Evolutionary conservation across 2,888 invertebrate genomes (phyloP).

Genomic region (Troides helena): DNA sequence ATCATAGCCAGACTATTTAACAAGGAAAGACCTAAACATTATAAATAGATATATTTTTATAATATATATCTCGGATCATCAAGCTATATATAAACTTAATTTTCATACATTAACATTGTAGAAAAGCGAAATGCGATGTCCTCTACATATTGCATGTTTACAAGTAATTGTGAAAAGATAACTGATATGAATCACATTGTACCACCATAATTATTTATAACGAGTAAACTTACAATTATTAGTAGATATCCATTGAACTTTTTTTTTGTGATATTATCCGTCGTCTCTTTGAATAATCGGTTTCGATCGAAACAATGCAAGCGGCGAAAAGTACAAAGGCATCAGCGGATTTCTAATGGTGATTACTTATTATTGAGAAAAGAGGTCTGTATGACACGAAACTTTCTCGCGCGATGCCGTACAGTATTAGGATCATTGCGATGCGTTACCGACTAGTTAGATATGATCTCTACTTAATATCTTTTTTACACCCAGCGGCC

Average conservation of each 20-base stretch:
- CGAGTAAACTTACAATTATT: constrained; percentile 5
- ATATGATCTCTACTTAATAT: constrained; percentile 21
- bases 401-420: constrained; percentile 55
- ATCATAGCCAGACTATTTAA: too few species aligned
- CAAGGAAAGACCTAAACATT: background rate
- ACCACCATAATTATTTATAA: constrained; percentile 2
- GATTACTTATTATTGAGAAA: constrained; percentile 44
- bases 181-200: constrained; percentile 7
- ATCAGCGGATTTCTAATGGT: constrained; percentile 38
- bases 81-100: too few species aligned
- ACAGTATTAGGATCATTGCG: constrained; percentile 39
- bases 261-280: constrained; percentile 15
- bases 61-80: too few species aligned
- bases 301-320: constrained; percentile 23
- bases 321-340: constrained; percentile 20
- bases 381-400: constrained; percentile 40
- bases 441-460: constrained; percentile 19
- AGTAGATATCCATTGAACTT: constrained; percentile 12
- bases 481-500: constrained; percentile 13
- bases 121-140: background rate
- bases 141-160: constrained; percentile 6
- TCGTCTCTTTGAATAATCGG: constrained; percentile 19
- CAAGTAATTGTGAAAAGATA: background rate
- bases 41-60: background rate
- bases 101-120: too few species aligned